Percentiles rank a stretch among this genome's conserved stretches.
These are phyloP conservation scores for Zhuqinia jingwanae DNA, from an alignment of 2,888 invertebrate species.

Conservation along the genomic window DNA sequence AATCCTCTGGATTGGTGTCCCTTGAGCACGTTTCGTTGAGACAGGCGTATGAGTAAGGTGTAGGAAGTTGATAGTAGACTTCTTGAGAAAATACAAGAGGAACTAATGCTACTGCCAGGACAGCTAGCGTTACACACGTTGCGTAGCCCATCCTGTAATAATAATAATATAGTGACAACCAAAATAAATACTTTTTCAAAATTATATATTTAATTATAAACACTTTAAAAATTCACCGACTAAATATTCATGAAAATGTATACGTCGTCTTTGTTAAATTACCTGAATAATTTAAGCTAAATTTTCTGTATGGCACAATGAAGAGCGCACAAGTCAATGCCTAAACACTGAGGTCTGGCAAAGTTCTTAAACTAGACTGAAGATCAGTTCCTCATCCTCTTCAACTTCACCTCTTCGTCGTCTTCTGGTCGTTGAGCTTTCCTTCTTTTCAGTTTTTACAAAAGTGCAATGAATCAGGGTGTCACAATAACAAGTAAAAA, in stretches of 20 bases:
- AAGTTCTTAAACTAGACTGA: constrained; percentile 71
- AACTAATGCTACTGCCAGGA: constrained; percentile 57
- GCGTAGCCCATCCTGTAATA: constrained; percentile 73
- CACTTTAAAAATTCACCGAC: too few species aligned
- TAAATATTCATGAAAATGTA: too few species aligned
- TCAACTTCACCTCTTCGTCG: constrained; percentile 43
- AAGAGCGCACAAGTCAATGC: constrained; percentile 50
- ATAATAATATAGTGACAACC: not conserved
- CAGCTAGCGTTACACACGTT: constrained; percentile 63
- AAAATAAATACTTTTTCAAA: not conserved
- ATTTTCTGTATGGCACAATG: constrained; percentile 66
- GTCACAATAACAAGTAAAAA: constrained; percentile 66
- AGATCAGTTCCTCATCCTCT: constrained; percentile 45
- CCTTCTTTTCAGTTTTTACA: constrained; percentile 32
- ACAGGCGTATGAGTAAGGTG: constrained; percentile 79
- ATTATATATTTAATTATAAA: too few species aligned
- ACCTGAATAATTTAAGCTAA: constrained; percentile 45
- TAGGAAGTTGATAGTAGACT: constrained; percentile 79
- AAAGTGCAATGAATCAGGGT: constrained; percentile 67
- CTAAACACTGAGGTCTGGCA: constrained; percentile 60
- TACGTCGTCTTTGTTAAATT: too few species aligned
- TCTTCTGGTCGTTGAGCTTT: constrained; percentile 63
- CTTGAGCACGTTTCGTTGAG: constrained; percentile 78
- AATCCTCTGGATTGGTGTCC: constrained; percentile 79
- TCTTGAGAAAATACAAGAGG: constrained; percentile 73